phyloP scores from a whole-genome alignment of 2,797 vertebrate genomes.

The Falco biarmicus region DNA sequence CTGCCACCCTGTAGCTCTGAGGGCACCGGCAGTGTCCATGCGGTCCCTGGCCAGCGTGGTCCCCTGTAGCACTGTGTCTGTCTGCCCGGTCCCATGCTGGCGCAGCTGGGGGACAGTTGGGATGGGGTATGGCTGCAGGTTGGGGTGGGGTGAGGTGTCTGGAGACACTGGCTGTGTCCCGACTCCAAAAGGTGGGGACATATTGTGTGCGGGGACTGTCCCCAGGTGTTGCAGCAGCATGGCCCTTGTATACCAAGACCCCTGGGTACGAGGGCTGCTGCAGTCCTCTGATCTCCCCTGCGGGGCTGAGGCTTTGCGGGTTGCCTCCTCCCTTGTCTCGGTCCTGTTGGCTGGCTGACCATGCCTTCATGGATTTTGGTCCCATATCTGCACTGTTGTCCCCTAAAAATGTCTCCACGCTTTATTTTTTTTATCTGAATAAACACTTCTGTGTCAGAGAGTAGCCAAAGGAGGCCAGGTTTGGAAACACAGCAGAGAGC shows the following conservation, averaged over 20 bases:
- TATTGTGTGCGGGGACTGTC: accelerated
- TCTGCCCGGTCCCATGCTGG: accelerated
- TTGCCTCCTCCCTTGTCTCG: accelerated
- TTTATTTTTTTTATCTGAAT: background rate
- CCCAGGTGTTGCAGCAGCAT: accelerated
- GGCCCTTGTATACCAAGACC: accelerated
- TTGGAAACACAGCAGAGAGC: background rate
- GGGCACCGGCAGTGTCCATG: accelerated
- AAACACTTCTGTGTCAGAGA: accelerated
- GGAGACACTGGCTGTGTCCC: background rate
- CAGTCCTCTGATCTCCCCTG: background rate
- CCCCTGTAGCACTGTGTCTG: no score
- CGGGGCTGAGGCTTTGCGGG: background rate
- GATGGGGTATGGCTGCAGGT: background rate
- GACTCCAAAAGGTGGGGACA: accelerated
- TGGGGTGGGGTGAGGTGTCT: accelerated
- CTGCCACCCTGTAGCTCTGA: accelerated
- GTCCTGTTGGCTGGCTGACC: background rate
- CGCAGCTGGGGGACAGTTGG: accelerated
- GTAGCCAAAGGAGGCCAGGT: background rate
- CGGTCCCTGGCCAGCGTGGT: accelerated
- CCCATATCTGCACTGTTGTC: background rate
- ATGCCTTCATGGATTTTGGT: accelerated
- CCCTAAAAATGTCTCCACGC: background rate
- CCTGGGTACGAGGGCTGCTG: accelerated